Percentiles rank a stretch among this genome's conserved stretches.
phyloP scores from a whole-genome alignment of 2,888 invertebrate genomes.

The Megamerina dolium region DNA sequence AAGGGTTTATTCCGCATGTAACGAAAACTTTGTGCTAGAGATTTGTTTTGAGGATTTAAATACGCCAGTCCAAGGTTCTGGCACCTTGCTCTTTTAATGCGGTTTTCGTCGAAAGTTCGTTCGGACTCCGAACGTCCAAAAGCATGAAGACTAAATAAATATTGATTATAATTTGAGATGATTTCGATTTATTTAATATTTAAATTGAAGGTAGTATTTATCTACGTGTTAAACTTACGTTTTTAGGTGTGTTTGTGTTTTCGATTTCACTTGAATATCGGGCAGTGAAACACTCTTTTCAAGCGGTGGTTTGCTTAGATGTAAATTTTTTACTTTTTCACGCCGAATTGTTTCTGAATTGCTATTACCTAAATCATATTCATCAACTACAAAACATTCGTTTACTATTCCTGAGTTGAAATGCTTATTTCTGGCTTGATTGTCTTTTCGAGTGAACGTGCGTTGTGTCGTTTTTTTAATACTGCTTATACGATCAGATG shows the following conservation, averaged over 20 bases:
- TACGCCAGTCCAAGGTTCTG: constrained; percentile 64
- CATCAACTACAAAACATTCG: constrained; percentile 35
- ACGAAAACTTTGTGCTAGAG: constrained; percentile 78
- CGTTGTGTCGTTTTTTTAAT: constrained; percentile 51
- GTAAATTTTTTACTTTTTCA: constrained; percentile 39
- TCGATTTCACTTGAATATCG: constrained; percentile 69
- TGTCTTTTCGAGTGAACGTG: constrained; percentile 52
- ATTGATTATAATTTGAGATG: not conserved
- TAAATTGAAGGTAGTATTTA: too few relatives aligned
- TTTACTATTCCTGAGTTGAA: constrained; percentile 26
- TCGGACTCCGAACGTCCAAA: constrained; percentile 70
- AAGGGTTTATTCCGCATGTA: constrained; percentile 86
- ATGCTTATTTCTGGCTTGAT: constrained; percentile 9
- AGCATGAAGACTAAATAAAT: constrained; percentile 28
- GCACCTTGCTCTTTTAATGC: constrained; percentile 58
- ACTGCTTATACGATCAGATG: constrained; percentile 40
- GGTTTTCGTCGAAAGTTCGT: constrained; percentile 64
- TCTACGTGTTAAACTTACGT: constrained; percentile 71
- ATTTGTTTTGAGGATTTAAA: constrained; percentile 70
- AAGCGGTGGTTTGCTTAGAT: constrained; percentile 54
- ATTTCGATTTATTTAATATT: too few relatives aligned
- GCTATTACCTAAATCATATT: constrained; percentile 19
- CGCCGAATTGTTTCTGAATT: constrained; percentile 23
- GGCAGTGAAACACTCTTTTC: constrained; percentile 81
- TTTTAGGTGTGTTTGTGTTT: constrained; percentile 62